Base-by-base conservation (phyloP, 2,797 vertebrate species). In the Ctenopoma kingsleyae region DNA sequence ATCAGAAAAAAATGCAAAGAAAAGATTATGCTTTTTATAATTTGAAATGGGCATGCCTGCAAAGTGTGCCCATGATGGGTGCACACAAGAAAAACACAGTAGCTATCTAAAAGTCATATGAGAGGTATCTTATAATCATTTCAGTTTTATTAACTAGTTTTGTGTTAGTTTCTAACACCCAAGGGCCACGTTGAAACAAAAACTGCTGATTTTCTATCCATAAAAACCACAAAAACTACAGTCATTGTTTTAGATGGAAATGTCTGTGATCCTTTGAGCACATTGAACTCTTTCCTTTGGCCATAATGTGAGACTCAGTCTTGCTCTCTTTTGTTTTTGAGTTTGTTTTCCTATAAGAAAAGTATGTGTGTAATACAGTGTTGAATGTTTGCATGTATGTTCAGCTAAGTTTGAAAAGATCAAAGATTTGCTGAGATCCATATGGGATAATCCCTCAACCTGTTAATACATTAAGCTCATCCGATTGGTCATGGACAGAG, bases 391-490 rank as follows among this genome's bases (percentile, higher is more conserved):
- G 35, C 48, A 25, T 55, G 19, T 16, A n/a, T 49, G 25, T 53
- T 40, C 17, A 25, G 22, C 40, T 65, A 16, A 23, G 53, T 41
- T 11, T 68, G 67, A 76, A 61, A 53, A 22, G 59, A 68, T 74
- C 52, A 55, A 20, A 59, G 46, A 70, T 71, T 79, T 54, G n/a
- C 63, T 81, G 67, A 64, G 51, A 55, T 51, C 55, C 19, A 64
- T 27, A 27, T 27, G 25, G 25, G 25, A 83, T 87, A 67, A 80
- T 71, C 70, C 53, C 46, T 48, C 35, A 43, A 60, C 69, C 54
- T 78, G 71, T 79, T 68, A 67, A 79, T 73, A 62, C 72, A 76
- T 48, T 48, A 64, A 51, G 68, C 54, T 78, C 54, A 73, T 78
- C 55, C 49, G 52, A 71, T 74, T 78, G 63, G 54, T 71, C 54